Evolutionary conservation across 2,113 vertebrate genomes (phyloP), one percentile per base, ranked within the genome.

Genomic region (Forbesichthys papilliferus): DNA sequence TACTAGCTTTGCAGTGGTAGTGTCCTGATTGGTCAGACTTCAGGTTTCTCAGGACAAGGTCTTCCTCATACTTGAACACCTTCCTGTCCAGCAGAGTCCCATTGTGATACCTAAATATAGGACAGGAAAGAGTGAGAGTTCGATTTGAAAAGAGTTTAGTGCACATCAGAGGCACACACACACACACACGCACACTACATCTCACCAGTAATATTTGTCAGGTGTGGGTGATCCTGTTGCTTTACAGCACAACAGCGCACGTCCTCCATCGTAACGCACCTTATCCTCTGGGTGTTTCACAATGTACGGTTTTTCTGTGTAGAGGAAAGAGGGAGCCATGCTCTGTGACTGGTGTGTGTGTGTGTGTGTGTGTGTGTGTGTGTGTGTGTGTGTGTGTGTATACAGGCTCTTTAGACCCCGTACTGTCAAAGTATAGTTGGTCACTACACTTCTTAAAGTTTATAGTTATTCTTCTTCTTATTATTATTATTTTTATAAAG

Each of bases 1-100:
- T 96, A 89, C 91, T 96, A 47, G 94, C 93, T 86, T 98, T 98
- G 89, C 97, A 99, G 79, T 96, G 93, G 84, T 98, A 98, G 42
- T 83, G 74, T 4, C 97, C 97, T 0, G 93, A 89, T 56, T 98
- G 95, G 57, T 79, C 86, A 0, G 3, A 75, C 1, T 70, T 86
- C 74, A 99, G 79, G 11, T 88, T 91, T 9, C 71, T 85, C 48
- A 99, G 83, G 5, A 83, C 86, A 58, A 99, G 85, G 55, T 91
- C 94, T 13, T 93, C 88, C 52, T 94, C 77, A 0, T 93, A 93
- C n/a, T 93, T 90, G 51, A 88, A 84, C 3, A 69, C 47, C 4
- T 83, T 89, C 70, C 89, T 88, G 86, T 95, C 92, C 84, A 98
- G 84, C 68, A 96, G 88, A 0, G 93, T 96, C 75, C 95, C 95